Percentiles rank a stretch among this genome's conserved stretches.
phyloP scores from a whole-genome alignment of 2,888 invertebrate genomes.

The Campoletis raptor region DNA sequence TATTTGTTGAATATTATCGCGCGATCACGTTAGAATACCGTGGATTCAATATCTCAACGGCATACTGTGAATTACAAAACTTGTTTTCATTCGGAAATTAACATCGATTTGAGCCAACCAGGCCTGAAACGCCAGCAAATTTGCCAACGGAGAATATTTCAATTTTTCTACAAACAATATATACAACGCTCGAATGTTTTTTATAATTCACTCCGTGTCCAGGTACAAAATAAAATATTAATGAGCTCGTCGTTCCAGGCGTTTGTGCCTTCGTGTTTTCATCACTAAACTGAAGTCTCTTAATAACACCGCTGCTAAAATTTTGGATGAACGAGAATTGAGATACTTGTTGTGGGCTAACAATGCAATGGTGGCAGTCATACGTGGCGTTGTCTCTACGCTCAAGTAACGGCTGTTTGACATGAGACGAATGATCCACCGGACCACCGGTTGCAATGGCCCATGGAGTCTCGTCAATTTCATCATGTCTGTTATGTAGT shows the following conservation, averaged over 20 bases:
- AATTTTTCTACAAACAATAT: too few relatives aligned
- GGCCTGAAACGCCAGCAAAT: too few relatives aligned
- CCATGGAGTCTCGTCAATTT: neutral
- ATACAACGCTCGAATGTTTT: too few relatives aligned
- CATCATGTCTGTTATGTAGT: neutral
- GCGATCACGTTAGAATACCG: neutral
- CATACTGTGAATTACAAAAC: neutral
- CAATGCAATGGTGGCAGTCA: neutral
- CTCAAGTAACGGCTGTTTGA: neutral
- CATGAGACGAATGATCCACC: neutral
- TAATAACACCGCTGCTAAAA: neutral
- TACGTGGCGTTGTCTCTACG: neutral
- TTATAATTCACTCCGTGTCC: neutral
- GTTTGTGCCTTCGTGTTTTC: neutral
- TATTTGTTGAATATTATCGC: constrained; percentile 1
- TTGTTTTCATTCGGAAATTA: neutral
- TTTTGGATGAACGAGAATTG: neutral
- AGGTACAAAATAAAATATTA: neutral
- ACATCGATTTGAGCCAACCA: neutral
- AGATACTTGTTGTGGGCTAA: neutral
- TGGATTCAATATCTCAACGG: constrained; percentile 1
- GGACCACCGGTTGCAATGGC: neutral
- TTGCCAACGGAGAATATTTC: too few relatives aligned
- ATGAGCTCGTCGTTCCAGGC: neutral
- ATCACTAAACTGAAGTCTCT: neutral